Evolutionary conservation across 2,888 invertebrate species (phyloP).

Genomic region (Andrena minutula): DNA sequence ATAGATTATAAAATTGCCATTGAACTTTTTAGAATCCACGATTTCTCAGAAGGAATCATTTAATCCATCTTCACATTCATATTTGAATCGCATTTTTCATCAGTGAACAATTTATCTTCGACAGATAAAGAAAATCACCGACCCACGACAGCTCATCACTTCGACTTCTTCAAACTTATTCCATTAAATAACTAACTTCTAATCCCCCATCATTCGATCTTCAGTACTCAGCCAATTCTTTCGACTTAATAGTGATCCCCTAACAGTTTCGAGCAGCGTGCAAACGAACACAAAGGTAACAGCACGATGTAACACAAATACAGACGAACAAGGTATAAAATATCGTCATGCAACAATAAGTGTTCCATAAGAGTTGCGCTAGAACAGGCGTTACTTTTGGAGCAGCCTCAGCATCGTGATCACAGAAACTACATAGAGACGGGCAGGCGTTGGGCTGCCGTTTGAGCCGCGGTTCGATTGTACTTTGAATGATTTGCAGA

Average conservation of each 20-base stretch:
- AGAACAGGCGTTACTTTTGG: conserved; percentile 45
- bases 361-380: neutral
- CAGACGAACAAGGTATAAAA: neutral
- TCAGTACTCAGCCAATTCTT: neutral
- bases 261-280: conserved; percentile 15
- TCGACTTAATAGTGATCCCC: neutral
- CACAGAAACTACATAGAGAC: conserved; percentile 38
- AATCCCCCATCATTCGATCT: too few species aligned
- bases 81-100: too few species aligned
- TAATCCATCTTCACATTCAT: too few species aligned
- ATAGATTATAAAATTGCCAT: too few species aligned
- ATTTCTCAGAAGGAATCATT: too few species aligned
- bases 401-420: conserved; percentile 27
- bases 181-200: too few species aligned
- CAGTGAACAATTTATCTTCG: too few species aligned
- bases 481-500: conserved; percentile 40
- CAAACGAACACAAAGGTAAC: neutral
- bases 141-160: too few species aligned
- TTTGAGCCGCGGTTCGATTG: conserved; percentile 5
- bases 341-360: conserved; percentile 3
- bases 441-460: neutral
- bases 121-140: too few species aligned
- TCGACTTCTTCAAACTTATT: too few species aligned
- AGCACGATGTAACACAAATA: neutral
- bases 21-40: too few species aligned